A percentile compares a stretch with the other conserved stretches of the same genome.
Conservation (phyloP, 2,797 vertebrate genomes). For the Otus scops region DNA sequence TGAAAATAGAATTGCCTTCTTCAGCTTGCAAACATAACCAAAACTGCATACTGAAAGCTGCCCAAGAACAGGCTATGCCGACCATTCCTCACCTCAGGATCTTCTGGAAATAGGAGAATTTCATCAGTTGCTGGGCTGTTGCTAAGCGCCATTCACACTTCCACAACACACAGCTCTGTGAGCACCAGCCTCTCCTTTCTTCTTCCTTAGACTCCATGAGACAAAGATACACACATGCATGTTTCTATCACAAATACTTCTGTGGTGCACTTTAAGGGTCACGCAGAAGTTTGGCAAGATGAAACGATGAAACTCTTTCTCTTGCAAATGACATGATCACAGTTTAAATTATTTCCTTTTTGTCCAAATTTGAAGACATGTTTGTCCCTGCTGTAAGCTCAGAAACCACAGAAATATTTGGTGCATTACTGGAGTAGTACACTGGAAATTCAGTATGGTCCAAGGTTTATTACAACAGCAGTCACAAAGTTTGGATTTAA, state of each 20-base stretch:
- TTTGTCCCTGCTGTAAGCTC: background rate
- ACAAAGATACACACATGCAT: background rate
- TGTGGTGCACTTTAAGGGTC: background rate
- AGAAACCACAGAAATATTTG: background rate
- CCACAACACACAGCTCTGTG: background rate
- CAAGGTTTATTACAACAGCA: background rate
- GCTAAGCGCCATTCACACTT: background rate
- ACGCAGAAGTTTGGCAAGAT: accelerated
- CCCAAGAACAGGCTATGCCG: background rate
- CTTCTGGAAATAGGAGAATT: background rate
- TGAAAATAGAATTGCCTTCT: background rate
- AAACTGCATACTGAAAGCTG: background rate
- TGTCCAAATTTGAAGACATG: background rate
- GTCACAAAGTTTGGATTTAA: background rate
- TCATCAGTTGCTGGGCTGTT: background rate
- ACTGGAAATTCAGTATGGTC: background rate
- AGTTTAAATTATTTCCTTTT: background rate
- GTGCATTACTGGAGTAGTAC: background rate
- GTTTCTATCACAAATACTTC: background rate
- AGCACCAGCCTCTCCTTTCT: background rate
- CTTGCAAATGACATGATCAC: background rate
- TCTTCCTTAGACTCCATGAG: background rate
- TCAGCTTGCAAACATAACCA: background rate
- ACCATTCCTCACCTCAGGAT: background rate
- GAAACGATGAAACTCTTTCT: background rate